These are phyloP conservation scores for Malurus alboscapulatus DNA, from an alignment of 2,113 vertebrate species.

Conservation along the genomic window DNA sequence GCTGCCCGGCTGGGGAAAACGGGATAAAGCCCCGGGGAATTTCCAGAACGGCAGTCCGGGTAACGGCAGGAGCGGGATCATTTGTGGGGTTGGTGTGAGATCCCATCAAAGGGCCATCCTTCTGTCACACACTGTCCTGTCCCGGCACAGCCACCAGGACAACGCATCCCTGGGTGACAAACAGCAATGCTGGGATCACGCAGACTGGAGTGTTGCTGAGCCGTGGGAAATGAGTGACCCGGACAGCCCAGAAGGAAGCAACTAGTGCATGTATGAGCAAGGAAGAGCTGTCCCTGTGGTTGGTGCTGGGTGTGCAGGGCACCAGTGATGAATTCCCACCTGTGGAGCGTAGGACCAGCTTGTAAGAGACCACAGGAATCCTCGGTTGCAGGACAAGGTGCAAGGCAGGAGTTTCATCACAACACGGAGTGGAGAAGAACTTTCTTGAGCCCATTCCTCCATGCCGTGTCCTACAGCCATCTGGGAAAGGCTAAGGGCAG, in stretches of 20 bases:
- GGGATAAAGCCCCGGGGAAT: neutral
- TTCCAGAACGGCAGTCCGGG: fast-evolving
- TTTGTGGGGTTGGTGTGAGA: neutral
- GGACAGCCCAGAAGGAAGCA: neutral
- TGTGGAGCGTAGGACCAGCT: neutral
- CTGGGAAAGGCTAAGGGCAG: neutral
- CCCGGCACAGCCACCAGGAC: neutral
- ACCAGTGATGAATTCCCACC: neutral
- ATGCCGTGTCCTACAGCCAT: neutral
- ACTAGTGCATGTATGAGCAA: no score
- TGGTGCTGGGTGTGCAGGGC: neutral
- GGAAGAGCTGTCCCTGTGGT: neutral
- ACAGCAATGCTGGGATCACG: neutral
- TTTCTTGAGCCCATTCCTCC: neutral
- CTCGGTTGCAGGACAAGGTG: fast-evolving
- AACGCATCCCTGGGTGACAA: fast-evolving
- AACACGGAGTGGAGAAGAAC: neutral
- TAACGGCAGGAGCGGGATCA: neutral
- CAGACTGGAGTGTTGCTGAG: neutral
- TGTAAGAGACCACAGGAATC: neutral
- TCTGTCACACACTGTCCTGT: neutral
- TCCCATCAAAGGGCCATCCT: neutral
- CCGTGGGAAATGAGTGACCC: fast-evolving
- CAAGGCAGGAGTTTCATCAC: neutral
- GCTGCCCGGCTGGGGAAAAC: neutral